A percentile compares a stretch with the other conserved stretches of the same genome.
Evolutionary conservation across 1,140 invertebrate genomes (phyloP).

Genomic region (Dysdera silvatica): DNA sequence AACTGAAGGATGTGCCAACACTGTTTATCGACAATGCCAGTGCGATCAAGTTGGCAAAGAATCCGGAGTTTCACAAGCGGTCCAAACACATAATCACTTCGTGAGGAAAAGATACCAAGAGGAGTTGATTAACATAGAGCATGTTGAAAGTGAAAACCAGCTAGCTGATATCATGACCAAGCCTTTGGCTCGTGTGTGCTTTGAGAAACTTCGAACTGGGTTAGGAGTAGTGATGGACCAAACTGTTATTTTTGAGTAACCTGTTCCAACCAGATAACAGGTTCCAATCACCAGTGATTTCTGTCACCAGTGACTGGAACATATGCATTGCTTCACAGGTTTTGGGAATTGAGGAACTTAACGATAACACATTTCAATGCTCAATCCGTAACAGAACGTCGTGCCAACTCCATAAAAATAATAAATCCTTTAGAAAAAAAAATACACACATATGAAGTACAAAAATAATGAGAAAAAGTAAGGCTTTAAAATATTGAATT

Average conservation of each 20-base stretch:
- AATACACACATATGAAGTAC: too few species aligned
- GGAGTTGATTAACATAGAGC: neutral
- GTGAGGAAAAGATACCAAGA: conserved; percentile 37
- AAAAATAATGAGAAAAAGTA: too few species aligned
- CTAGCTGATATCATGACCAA: conserved; percentile 32
- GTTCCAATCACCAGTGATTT: too few species aligned
- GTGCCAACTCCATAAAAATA: too few species aligned
- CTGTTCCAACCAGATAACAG: too few species aligned
- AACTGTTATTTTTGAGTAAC: neutral
- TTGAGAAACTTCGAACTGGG: neutral
- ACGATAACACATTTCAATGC: too few species aligned
- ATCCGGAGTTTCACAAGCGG: conserved; percentile 21
- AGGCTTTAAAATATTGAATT: too few species aligned
- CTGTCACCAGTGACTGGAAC: too few species aligned
- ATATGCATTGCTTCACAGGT: too few species aligned
- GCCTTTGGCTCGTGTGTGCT: neutral
- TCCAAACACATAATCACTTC: conserved; percentile 34
- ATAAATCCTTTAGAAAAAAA: too few species aligned
- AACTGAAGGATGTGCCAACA: neutral
- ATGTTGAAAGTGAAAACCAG: conserved; percentile 2
- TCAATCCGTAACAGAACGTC: too few species aligned
- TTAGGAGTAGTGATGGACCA: conserved; percentile 7
- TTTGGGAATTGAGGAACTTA: too few species aligned
- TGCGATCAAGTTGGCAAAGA: conserved; percentile 24
- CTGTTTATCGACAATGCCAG: conserved; percentile 32